Base-by-base conservation (phyloP, 2,888 invertebrate genomes). In the Drosophila subsilvestris region DNA sequence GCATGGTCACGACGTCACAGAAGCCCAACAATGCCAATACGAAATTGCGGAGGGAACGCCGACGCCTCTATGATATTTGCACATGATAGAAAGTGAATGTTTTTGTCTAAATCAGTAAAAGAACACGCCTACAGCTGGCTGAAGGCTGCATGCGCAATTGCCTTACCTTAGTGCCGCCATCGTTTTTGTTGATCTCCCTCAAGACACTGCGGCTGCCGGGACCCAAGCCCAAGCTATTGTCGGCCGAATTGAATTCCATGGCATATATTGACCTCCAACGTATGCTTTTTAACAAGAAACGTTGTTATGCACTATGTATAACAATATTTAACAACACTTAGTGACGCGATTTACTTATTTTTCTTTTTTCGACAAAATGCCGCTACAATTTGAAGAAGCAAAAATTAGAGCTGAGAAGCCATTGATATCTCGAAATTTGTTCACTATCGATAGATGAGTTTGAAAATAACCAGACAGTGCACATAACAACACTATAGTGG, bases 111-210 rank as follows among this genome's bases (percentile, higher is more conserved):
- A 66, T 66, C 44, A 45, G 29, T 60, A 42, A 29, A 48, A 32
- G 22, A 47, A 37, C 68, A 69, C 69, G 63, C 75, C 72, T 22
- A 62, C 68, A 61, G 22, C n/a, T 37, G 37, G 45, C 47, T 50
- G 17, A 47, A 37, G 12, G 14, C 29, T 47, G 42, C 18, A 17
- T 84, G 37, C 7, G 6, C 14, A 37, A 37, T 37, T 37, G 14
- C 37, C 37, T 37, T 82, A 90, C 90, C 90, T 77, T 75, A 49
- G 65, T 22, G 65, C 72, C 79, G 62, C 67, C 76, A 50, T 88
- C 89, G 63, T 89, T 89, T 60, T 74, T 70, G 72, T 89, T 79
- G 18, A 89, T 63, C 61, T 90, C 90, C 70, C 88, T 90, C 7
- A 85, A 66, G 58, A 88, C 78, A 58, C 74, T 63, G 56, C 85